Evolutionary conservation across 2,888 invertebrate genomes (phyloP).

Genomic region (Masnerella sp.): DNA sequence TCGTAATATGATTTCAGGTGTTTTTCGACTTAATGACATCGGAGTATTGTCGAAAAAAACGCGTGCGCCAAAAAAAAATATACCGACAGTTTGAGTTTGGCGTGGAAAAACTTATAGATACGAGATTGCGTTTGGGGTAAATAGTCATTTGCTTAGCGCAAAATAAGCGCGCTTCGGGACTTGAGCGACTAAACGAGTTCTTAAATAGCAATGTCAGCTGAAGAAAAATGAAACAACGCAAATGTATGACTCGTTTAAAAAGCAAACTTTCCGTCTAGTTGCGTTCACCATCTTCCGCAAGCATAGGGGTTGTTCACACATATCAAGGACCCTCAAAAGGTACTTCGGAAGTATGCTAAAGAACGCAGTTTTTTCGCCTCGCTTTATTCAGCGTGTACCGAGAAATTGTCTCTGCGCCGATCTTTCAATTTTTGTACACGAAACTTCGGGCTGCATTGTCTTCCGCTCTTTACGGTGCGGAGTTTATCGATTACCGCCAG

Average conservation of each 20-base stretch:
- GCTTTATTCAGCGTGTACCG: constrained; percentile 35
- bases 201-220: constrained; percentile 49
- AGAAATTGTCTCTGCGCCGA: constrained; percentile 43
- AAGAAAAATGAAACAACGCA: constrained; percentile 53
- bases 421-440: constrained; percentile 45
- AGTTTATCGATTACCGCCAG: constrained; percentile 29
- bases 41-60: constrained; percentile 8
- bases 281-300: constrained; percentile 47
- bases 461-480: constrained; percentile 5
- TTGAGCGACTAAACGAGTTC: constrained; percentile 52
- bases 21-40: constrained; percentile 24
- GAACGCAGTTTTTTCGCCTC: constrained; percentile 62
- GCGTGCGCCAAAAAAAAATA: constrained; percentile 24
- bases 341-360: constrained; percentile 60
- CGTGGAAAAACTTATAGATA: constrained; percentile 12
- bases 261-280: constrained; percentile 47
- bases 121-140: constrained; percentile 14
- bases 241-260: constrained; percentile 46
- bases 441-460: constrained; percentile 47
- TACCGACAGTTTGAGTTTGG: background rate
- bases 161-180: constrained; percentile 27
- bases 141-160: constrained; percentile 23
- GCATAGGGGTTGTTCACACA: constrained; percentile 59
- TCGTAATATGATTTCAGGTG: constrained; percentile 20
- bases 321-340: constrained; percentile 58